Percentiles rank a stretch among this genome's conserved stretches.
Conservation (phyloP, 2,797 vertebrate species). For the Tympanoctomys barrerae region DNA sequence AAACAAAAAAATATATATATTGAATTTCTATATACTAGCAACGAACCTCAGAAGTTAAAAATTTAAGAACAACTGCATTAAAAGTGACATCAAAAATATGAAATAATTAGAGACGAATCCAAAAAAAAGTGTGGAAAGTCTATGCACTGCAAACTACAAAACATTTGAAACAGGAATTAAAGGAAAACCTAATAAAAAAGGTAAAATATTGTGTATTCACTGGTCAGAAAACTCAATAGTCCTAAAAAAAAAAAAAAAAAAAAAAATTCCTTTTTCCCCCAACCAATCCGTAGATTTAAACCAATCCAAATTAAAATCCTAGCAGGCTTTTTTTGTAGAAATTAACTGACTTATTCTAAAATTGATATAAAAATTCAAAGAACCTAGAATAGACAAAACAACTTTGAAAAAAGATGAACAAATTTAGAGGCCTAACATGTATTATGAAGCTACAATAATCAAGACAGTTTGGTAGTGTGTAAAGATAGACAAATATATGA, state of each 20-base stretch:
- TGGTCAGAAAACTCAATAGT: conserved; percentile 18
- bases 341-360: conserved; percentile 66
- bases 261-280: neutral
- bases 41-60: conserved; percentile 22
- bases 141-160: neutral
- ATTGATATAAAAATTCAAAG: conserved; percentile 66
- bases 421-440: conserved; percentile 50
- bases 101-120: conserved; percentile 43
- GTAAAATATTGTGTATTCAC: neutral
- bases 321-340: conserved; percentile 46
- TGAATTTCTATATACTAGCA: neutral
- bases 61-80: neutral
- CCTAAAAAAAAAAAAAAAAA: conserved; percentile 45
- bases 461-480: conserved; percentile 58
- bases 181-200: neutral
- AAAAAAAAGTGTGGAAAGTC: neutral
- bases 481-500: conserved; percentile 62
- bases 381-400: conserved; percentile 54
- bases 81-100: neutral
- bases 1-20: conserved; percentile 35
- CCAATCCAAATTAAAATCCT: conserved; percentile 68
- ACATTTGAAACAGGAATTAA: neutral
- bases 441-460: conserved; percentile 64
- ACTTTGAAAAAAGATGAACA: conserved; percentile 45
- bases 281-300: conserved; percentile 57